Conservation (phyloP, 2,113 vertebrate genomes). For the Albula glossodonta region DNA sequence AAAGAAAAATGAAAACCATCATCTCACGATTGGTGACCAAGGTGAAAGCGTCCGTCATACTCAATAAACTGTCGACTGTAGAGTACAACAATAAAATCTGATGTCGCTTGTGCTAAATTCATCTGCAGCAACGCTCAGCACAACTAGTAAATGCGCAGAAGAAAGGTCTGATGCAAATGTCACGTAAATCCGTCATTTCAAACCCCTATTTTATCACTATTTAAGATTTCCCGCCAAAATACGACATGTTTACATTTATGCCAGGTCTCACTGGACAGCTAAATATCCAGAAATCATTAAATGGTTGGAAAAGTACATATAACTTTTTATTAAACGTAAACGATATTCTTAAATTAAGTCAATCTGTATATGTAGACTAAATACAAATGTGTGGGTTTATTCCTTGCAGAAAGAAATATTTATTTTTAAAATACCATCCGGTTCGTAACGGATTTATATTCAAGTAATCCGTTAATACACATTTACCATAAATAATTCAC, state of each 20-base stretch:
- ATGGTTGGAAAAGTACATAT: neutral
- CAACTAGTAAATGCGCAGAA: neutral
- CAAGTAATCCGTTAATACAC: neutral
- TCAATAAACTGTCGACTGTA: neutral
- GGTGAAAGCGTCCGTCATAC: constrained; percentile 10
- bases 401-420: neutral
- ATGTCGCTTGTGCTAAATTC: neutral
- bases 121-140: neutral
- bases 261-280: neutral
- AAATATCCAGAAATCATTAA: neutral
- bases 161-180: neutral
- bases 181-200: neutral
- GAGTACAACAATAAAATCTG: neutral
- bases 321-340: neutral
- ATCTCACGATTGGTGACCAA: neutral
- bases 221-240: neutral
- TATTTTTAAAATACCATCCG: neutral
- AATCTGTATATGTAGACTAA: neutral
- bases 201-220: neutral
- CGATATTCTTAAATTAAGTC: neutral
- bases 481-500: neutral
- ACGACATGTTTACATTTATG: neutral
- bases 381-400: neutral
- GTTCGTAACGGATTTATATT: neutral
- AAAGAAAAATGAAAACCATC: neutral